These are phyloP conservation scores for Callithrix jacchus DNA, from an alignment of 2,113 vertebrate species.

Conservation along the genomic window DNA sequence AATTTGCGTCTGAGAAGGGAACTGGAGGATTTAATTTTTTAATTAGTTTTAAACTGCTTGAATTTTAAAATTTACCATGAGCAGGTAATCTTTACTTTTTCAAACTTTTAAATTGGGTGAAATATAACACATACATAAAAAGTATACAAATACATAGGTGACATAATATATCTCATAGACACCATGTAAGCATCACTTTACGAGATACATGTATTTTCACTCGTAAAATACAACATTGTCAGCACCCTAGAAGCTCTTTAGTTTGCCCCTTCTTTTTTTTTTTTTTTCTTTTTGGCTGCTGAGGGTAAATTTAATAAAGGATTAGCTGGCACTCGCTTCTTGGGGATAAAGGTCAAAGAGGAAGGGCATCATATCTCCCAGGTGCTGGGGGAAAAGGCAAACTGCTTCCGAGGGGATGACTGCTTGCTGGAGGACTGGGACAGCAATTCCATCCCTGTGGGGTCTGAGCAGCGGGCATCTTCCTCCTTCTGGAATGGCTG, in stretches of 20 bases:
- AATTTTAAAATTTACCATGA: neutral
- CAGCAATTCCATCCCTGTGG: neutral
- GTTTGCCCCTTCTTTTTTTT: neutral
- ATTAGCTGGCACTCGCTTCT: too few species aligned
- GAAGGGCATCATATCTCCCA: constrained; percentile 43
- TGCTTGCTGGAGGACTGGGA: neutral
- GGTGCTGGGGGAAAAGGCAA: constrained; percentile 44
- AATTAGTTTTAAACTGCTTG: neutral
- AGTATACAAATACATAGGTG: fast-evolving
- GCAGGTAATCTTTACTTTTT: constrained; percentile 1
- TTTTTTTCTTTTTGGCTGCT: too few species aligned
- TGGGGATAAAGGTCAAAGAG: too few species aligned
- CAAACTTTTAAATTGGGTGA: constrained; percentile 1
- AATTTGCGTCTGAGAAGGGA: neutral
- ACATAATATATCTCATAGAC: neutral
- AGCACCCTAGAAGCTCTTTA: neutral
- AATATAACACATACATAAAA: neutral
- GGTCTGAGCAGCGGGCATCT: neutral
- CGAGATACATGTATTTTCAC: too few species aligned
- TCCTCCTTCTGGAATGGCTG: neutral
- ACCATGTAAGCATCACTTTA: neutral
- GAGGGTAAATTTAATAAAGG: too few species aligned
- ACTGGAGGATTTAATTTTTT: neutral
- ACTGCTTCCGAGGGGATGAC: neutral
- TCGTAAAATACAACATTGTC: neutral